phyloP scores from a whole-genome alignment of 2,113 vertebrate species.

The Conger conger region DNA sequence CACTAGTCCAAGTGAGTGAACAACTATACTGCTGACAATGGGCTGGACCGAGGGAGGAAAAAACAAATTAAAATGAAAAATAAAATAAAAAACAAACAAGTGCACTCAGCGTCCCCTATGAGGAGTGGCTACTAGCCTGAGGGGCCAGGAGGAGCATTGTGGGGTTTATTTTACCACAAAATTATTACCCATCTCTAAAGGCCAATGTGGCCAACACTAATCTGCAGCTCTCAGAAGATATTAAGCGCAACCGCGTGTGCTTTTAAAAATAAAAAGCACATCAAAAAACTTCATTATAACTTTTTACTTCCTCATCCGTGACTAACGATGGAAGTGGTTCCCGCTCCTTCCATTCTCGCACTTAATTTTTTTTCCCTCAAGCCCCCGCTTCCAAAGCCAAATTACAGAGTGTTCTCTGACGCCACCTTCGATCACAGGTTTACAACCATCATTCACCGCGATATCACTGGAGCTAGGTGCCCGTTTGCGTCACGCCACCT shows the following conservation, averaged over 20 bases:
- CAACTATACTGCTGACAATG: slow-evolving; percentile 1
- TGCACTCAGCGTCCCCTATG: not conserved
- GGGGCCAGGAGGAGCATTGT: not conserved
- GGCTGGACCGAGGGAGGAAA: not conserved
- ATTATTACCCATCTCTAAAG: slow-evolving; percentile 16
- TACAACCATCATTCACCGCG: not conserved
- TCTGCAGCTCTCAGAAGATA: slow-evolving; percentile 26
- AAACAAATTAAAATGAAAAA: not conserved
- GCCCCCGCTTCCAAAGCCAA: not conserved
- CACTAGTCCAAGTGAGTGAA: not conserved
- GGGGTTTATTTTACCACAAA: not conserved
- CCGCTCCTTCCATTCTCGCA: not conserved
- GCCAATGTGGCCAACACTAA: slow-evolving; percentile 1
- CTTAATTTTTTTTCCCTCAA: not conserved
- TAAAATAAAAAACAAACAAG: not conserved
- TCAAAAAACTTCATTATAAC: slow-evolving; percentile 20
- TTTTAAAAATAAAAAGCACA: not conserved
- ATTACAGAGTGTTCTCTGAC: not conserved
- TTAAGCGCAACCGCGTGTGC: not conserved
- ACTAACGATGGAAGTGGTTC: slow-evolving; percentile 38
- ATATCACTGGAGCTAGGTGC: not conserved
- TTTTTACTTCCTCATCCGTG: slow-evolving; percentile 33
- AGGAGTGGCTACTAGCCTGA: not conserved
- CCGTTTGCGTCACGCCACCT: not conserved
- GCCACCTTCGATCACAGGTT: not conserved